These are phyloP conservation scores for Drosophila recens DNA, from an alignment of 2,888 invertebrate species.

Conservation along the genomic window DNA sequence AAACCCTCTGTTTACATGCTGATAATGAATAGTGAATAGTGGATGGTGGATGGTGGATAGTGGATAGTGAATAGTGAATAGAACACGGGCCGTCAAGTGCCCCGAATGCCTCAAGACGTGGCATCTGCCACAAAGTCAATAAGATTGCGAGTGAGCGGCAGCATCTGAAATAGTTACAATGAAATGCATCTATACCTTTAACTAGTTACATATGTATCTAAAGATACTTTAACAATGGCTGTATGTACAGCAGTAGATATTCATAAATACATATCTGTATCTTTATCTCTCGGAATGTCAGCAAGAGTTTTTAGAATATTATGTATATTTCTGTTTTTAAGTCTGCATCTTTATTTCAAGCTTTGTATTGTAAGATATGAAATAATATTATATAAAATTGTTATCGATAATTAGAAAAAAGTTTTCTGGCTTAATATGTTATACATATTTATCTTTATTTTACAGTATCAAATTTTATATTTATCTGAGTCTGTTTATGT, in stretches of 20 bases:
- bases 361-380: slow-evolving; percentile 3
- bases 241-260: background rate
- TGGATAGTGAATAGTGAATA: background rate
- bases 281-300: slow-evolving; percentile 5
- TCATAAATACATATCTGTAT: slow-evolving; percentile 2
- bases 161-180: slow-evolving; percentile 10
- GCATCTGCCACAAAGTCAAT: slow-evolving; percentile 41
- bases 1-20: slow-evolving; percentile 45
- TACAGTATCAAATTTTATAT: too few relatives aligned
- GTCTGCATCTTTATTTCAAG: background rate
- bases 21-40: slow-evolving; percentile 26
- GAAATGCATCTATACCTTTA: slow-evolving; percentile 10
- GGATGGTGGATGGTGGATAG: too few relatives aligned
- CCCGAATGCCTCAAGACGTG: slow-evolving; percentile 24
- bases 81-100: slow-evolving; percentile 33
- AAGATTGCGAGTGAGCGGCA: slow-evolving; percentile 35
- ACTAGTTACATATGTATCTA: background rate
- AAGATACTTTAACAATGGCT: background rate
- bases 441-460: too few relatives aligned
- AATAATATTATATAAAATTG: too few relatives aligned
- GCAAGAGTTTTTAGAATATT: background rate
- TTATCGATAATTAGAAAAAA: too few relatives aligned
- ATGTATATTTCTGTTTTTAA: slow-evolving; percentile 3
- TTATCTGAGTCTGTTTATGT: too few relatives aligned
- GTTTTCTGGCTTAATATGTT: too few relatives aligned